Conservation (phyloP, 2,888 invertebrate species). For the Chrysina gloriosa region DNA sequence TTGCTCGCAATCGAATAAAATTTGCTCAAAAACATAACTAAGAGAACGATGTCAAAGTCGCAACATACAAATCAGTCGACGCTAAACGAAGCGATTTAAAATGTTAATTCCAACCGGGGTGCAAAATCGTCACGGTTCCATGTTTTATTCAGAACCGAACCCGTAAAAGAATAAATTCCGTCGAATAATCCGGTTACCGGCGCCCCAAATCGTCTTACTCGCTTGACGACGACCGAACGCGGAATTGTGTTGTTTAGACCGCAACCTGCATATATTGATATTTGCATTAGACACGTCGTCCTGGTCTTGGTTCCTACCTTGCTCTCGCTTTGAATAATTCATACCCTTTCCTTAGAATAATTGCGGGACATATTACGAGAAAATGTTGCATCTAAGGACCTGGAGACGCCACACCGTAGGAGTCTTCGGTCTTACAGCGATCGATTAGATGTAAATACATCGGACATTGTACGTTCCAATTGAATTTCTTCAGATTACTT, state of each 20-base stretch:
- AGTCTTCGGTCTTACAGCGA: too few relatives aligned
- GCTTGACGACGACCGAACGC: neutral
- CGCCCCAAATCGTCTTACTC: conserved; percentile 10
- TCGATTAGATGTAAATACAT: too few relatives aligned
- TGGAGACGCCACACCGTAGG: too few relatives aligned
- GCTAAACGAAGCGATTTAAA: conserved; percentile 8
- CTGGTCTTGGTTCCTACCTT: conserved; percentile 21
- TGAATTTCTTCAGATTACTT: too few relatives aligned
- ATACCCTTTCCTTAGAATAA: conserved; percentile 37
- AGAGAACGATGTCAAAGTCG: too few relatives aligned
- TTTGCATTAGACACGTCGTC: conserved; percentile 38
- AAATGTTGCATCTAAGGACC: conserved; percentile 6
- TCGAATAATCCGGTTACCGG: conserved; percentile 19
- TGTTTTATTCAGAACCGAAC: conserved; percentile 15
- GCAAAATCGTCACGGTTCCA: conserved; percentile 18
- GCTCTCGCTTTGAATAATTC: conserved; percentile 34
- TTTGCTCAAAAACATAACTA: too few relatives aligned
- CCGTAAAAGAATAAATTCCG: conserved; percentile 15
- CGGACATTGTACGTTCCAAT: too few relatives aligned
- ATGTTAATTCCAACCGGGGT: conserved; percentile 11
- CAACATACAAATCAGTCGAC: too few relatives aligned
- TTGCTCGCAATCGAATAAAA: too few relatives aligned
- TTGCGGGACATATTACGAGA: conserved; percentile 38
- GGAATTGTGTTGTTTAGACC: conserved; percentile 27
- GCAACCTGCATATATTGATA: conserved; percentile 42